Evolutionary conservation across 2,113 vertebrate genomes (phyloP), one percentile per base, ranked within the genome.

Genomic region (Macheiramphus alcinus): DNA sequence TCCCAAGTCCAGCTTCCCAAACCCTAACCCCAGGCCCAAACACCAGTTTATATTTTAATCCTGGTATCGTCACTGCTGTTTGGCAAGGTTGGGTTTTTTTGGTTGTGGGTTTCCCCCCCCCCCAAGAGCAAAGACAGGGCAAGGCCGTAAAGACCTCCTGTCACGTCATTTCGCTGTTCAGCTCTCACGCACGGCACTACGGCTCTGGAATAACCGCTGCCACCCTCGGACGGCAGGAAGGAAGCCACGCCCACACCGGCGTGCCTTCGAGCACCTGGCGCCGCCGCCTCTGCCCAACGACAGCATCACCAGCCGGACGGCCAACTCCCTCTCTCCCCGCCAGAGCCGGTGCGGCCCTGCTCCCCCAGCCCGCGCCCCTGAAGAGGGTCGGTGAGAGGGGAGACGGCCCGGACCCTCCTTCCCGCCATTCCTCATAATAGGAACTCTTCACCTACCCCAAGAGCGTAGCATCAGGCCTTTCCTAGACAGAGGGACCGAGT

Each of bases 131-230:
- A 32, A 31, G 31, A 2, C 40, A 7, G 13, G 45, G 8, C 12
- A 29, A 29, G 23, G 19, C 27, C 3, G 0, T 5, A 2, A 10
- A 9, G 14, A 27, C 26, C 22, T 16, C 21, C 34, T 3, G 6
- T 1, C 5, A 2, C 1, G 4, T 2, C 22, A 5, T 7, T 27
- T 16, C 16, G 25, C 27, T 2, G 36, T 1, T 3, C 16, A 7
- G 22, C 26, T 16, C 27, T 9, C 19, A 8, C 3, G 0, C 36
- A 5, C 4, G 0, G 11, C 27, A 11, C 48, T 2, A 9, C 32
- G 7, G 23, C 50, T 26, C 48, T 14, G 23, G 13, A 8, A 25
- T 2, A 25, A 25, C 48, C 23, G 8, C 50, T 26, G 9, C n/a
- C 62, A 3, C 3, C 6, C 45, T 5, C 43, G 16, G 16, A 7